Percentiles rank a stretch among this genome's conserved stretches.
These are phyloP conservation scores for Pseudomyrmex cubaensis DNA, from an alignment of 1,140 invertebrate species.

Conservation along the genomic window DNA sequence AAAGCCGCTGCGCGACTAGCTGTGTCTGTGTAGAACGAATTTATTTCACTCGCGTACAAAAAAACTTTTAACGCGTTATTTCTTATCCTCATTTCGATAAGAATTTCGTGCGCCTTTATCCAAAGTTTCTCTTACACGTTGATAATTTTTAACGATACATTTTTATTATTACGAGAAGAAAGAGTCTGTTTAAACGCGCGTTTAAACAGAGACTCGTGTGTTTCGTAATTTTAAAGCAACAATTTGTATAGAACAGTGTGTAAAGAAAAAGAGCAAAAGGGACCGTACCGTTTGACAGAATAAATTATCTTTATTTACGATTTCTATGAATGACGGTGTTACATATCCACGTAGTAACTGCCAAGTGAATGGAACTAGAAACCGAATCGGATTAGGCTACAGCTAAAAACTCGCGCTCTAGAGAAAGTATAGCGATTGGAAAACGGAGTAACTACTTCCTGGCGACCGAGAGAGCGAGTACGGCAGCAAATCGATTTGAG, in stretches of 20 bases:
- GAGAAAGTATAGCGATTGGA: constrained; percentile 54
- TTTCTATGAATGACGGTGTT: constrained; percentile 20
- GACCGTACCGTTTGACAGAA: not conserved
- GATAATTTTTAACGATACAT: not conserved
- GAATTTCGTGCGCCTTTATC: not conserved
- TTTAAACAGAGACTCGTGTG: not conserved
- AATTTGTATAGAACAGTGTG: not conserved
- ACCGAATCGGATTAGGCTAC: constrained; percentile 32
- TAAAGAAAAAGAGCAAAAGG: no score
- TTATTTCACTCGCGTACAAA: not conserved
- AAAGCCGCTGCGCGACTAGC: not conserved
- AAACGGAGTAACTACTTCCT: constrained; percentile 31
- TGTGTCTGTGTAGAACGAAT: not conserved
- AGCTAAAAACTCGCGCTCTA: constrained; percentile 33
- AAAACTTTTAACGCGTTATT: not conserved
- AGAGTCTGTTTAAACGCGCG: not conserved
- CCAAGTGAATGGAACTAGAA: constrained; percentile 43
- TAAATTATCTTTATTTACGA: not conserved
- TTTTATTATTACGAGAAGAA: not conserved
- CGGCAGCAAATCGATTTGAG: not conserved
- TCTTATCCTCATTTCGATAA: not conserved
- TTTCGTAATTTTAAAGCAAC: not conserved
- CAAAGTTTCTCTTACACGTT: not conserved
- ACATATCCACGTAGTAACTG: constrained; percentile 7
- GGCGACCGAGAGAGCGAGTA: not conserved